Conservation (phyloP, 2,888 invertebrate genomes). For the Dendrolimus houi region DNA sequence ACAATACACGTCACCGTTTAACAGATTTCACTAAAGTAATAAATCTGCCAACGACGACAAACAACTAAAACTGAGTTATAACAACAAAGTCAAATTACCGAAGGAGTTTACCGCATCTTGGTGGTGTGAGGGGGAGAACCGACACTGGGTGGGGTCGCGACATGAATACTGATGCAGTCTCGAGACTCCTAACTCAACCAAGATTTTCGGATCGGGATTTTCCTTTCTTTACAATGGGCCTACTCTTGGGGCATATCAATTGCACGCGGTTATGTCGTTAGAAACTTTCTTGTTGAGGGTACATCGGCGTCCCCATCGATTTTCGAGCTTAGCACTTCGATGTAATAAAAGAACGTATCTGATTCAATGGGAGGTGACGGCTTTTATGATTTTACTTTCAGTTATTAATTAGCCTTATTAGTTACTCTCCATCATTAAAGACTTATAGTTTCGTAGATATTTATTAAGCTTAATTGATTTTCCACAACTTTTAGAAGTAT, state of each 20-base stretch:
- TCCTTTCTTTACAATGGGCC: conserved; percentile 76
- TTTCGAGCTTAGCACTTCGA: conserved; percentile 47
- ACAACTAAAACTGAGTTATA: conserved; percentile 73
- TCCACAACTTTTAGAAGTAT: too few species aligned
- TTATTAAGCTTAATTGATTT: too few species aligned
- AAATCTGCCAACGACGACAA: conserved; percentile 69
- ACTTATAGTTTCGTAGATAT: too few species aligned
- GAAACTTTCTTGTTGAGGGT: conserved; percentile 61
- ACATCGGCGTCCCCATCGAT: conserved; percentile 56
- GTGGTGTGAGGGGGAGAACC: conserved; percentile 42
- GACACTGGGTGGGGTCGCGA: conserved; percentile 52
- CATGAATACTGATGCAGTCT: conserved; percentile 63
- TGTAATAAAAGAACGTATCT: not conserved
- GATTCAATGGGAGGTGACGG: too few species aligned
- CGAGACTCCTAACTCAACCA: conserved; percentile 63
- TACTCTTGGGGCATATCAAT: conserved; percentile 76
- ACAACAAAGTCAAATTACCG: conserved; percentile 75
- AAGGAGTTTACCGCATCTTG: conserved; percentile 67
- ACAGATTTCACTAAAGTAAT: conserved; percentile 63
- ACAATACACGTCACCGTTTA: conserved; percentile 40
- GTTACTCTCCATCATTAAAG: too few species aligned
- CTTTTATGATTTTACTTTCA: too few species aligned
- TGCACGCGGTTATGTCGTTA: conserved; percentile 77
- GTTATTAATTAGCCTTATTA: too few species aligned
- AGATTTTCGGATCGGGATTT: conserved; percentile 75